These are phyloP conservation scores for Epinotia ramella DNA, from an alignment of 2,888 invertebrate genomes.

Conservation along the genomic window DNA sequence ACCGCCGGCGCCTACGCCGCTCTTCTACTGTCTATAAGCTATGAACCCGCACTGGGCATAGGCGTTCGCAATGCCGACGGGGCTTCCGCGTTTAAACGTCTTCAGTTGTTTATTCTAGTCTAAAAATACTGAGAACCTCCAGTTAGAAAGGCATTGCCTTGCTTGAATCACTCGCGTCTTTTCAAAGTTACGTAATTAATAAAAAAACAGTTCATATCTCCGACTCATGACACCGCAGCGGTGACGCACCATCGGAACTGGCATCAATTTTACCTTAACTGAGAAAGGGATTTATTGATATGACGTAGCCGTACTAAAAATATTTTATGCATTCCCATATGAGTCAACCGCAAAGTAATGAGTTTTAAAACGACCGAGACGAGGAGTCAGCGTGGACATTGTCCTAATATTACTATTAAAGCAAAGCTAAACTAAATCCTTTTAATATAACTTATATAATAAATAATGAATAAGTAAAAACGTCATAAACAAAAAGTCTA, in stretches of 20 bases:
- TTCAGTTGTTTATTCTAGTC: conserved; percentile 41
- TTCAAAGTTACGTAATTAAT: conserved; percentile 10
- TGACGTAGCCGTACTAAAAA: conserved; percentile 16
- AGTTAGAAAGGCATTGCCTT: not conserved
- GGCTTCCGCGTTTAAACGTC: conserved; percentile 63
- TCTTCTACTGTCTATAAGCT: conserved; percentile 57
- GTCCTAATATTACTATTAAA: conserved; percentile 14
- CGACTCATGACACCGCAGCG: not conserved
- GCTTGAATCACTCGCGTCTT: not conserved
- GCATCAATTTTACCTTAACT: conserved; percentile 1
- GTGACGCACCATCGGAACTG: conserved; percentile 5
- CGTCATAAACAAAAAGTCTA: not conserved
- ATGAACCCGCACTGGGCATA: conserved; percentile 72
- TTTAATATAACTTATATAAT: not conserved
- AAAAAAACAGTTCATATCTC: not conserved
- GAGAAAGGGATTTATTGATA: not conserved
- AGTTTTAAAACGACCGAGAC: conserved; percentile 3
- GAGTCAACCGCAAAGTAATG: conserved; percentile 22
- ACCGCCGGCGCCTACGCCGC: conserved; percentile 57
- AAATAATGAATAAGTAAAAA: not conserved
- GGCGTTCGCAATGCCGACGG: conserved; percentile 68
- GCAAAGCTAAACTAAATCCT: not conserved
- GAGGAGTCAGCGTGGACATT: conserved; percentile 10
- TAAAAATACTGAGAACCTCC: conserved; percentile 25
- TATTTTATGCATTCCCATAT: conserved; percentile 23